Percentiles rank a stretch among this genome's conserved stretches.
Conservation (phyloP, 2,113 vertebrate species). For the Brachyhypopomus gauderio region DNA sequence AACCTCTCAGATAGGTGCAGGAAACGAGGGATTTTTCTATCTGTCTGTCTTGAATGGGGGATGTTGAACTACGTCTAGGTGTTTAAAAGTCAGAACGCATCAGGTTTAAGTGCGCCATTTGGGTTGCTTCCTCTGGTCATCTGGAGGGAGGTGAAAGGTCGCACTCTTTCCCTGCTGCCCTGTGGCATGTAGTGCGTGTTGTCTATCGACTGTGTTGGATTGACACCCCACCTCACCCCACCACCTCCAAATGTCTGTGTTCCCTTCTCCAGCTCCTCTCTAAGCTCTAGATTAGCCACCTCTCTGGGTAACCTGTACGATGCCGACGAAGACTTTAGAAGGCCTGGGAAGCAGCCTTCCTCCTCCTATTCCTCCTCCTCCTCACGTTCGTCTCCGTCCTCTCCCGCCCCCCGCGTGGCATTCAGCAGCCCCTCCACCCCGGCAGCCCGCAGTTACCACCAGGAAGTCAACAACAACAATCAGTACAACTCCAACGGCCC, state of each 20-base stretch:
- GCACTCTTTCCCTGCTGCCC: no score
- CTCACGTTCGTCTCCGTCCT: conserved; percentile 38
- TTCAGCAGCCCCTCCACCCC: conserved; percentile 68
- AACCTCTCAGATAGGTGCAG: neutral
- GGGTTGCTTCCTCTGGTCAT: neutral
- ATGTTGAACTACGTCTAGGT: neutral
- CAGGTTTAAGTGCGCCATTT: no score
- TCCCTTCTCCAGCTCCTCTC: conserved; percentile 73
- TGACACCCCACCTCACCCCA: conserved; percentile 41
- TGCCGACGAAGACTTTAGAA: conserved; percentile 74
- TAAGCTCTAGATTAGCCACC: conserved; percentile 89
- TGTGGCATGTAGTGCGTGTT: neutral
- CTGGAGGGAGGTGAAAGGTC: no score
- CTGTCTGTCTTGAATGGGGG: no score
- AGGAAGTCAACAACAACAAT: conserved; percentile 93
- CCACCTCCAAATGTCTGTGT: conserved; percentile 38
- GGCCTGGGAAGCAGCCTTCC: conserved; percentile 64
- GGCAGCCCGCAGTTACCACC: conserved; percentile 68
- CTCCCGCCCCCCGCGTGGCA: conserved; percentile 66
- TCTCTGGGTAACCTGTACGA: conserved; percentile 89
- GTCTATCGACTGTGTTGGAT: neutral
- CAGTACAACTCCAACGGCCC: conserved; percentile 64
- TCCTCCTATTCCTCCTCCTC: conserved; percentile 51
- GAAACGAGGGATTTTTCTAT: neutral
- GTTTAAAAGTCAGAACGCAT: no score